A percentile compares a stretch with the other conserved stretches of the same genome.
Conservation (phyloP, 2,113 vertebrate species). For the Engraulis encrasicolus region DNA sequence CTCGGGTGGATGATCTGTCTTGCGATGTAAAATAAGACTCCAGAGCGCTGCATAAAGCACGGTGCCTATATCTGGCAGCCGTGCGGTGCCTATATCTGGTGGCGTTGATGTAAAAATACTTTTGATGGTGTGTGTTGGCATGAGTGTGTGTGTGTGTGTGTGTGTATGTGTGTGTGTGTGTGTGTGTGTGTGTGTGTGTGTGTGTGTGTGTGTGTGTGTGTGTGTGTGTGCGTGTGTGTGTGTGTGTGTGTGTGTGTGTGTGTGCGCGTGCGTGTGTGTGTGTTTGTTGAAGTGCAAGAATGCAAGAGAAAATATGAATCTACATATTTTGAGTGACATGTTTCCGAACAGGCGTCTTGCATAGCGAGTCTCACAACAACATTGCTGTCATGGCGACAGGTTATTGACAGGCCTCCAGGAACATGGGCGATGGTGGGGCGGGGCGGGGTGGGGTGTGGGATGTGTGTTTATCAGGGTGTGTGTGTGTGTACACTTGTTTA, state of each 20-base stretch:
- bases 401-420: constrained; percentile 79
- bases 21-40: background rate
- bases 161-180: no score
- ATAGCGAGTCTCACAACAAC: constrained; percentile 71
- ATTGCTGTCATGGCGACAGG: constrained; percentile 74
- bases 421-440: constrained; percentile 55
- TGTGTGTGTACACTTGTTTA: no score
- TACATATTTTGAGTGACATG: constrained; percentile 73
- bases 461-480: no score
- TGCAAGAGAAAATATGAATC: constrained; percentile 45
- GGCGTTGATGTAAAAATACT: background rate
- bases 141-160: constrained; percentile 11
- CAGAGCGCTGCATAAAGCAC: background rate
- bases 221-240: background rate
- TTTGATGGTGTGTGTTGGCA: background rate
- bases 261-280: no score
- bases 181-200: no score
- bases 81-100: background rate
- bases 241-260: constrained; percentile 19
- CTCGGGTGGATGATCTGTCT: background rate
- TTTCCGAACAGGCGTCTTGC: constrained; percentile 67
- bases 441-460: background rate
- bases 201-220: no score
- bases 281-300: background rate
- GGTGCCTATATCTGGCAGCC: background rate